These are phyloP conservation scores for Maconellicoccus hirsutus DNA, from an alignment of 1,140 invertebrate species.

Conservation along the genomic window DNA sequence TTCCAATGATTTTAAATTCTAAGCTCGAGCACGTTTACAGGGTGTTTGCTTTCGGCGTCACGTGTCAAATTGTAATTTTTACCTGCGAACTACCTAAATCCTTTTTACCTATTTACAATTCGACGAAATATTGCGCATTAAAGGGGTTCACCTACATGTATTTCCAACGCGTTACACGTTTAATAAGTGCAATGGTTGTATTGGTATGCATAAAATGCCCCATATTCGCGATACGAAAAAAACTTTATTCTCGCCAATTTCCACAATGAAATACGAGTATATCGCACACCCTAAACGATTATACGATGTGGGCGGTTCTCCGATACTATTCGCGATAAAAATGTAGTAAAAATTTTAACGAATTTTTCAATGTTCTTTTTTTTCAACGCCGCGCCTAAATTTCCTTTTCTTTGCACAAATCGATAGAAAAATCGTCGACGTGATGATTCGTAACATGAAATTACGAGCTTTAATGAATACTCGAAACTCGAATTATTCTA, in stretches of 20 bases:
- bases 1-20: not conserved
- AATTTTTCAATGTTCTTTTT: no score
- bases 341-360: no score
- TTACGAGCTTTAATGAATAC: no score
- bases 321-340: no score
- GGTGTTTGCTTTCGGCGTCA: slow-evolving; percentile 2
- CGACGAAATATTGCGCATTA: not conserved
- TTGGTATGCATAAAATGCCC: not conserved
- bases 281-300: no score
- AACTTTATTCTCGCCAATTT: not conserved
- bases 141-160: not conserved
- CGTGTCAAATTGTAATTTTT: slow-evolving; percentile 9
- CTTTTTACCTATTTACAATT: not conserved
- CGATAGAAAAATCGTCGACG: no score
- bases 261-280: no score
- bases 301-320: no score
- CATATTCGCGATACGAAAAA: not conserved
- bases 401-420: no score
- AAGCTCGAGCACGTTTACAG: not conserved
- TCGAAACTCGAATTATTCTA: no score
- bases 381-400: no score
- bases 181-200: not conserved
- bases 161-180: not conserved
- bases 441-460: no score
- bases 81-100: not conserved